Conservation (phyloP, 2,888 invertebrate genomes). For the Dichetophora obliterata region DNA sequence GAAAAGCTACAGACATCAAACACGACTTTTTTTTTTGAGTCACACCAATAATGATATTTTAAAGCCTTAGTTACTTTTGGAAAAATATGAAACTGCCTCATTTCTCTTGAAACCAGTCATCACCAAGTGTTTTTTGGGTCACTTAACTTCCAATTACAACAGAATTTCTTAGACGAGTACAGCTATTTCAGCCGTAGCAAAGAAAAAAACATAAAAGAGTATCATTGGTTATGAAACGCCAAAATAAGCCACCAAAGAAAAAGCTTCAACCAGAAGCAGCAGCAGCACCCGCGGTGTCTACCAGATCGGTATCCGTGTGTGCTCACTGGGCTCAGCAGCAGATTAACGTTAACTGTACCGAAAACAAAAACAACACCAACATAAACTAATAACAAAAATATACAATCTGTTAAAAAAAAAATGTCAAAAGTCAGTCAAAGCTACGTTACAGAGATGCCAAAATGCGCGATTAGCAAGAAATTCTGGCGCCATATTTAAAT, state of each 20-base stretch:
- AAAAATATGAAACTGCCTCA: too few relatives aligned
- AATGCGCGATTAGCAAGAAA: conserved; percentile 32
- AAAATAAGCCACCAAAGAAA: background rate
- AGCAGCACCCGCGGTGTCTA: conserved; percentile 13
- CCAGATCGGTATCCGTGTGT: conserved; percentile 22
- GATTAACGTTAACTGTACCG: background rate
- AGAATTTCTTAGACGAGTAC: too few relatives aligned
- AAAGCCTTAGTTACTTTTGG: too few relatives aligned
- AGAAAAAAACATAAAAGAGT: background rate
- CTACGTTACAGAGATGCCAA: conserved; percentile 50
- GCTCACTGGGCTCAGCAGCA: background rate
- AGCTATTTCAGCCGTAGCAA: background rate
- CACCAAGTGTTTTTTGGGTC: too few relatives aligned
- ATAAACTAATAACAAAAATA: background rate
- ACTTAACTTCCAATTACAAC: too few relatives aligned
- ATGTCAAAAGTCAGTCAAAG: conserved; percentile 62
- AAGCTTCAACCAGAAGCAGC: background rate
- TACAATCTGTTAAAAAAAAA: conserved; percentile 14
- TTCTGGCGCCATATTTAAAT: conserved; percentile 46
- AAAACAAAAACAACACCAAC: conserved; percentile 9
- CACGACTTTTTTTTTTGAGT: too few relatives aligned
- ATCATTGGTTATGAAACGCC: background rate
- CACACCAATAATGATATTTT: too few relatives aligned
- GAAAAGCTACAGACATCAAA: too few relatives aligned
- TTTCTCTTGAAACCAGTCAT: too few relatives aligned